Evolutionary conservation across 2,888 invertebrate species (phyloP), one percentile per base, ranked within the genome.

Genomic region (Hartigia nigra): DNA sequence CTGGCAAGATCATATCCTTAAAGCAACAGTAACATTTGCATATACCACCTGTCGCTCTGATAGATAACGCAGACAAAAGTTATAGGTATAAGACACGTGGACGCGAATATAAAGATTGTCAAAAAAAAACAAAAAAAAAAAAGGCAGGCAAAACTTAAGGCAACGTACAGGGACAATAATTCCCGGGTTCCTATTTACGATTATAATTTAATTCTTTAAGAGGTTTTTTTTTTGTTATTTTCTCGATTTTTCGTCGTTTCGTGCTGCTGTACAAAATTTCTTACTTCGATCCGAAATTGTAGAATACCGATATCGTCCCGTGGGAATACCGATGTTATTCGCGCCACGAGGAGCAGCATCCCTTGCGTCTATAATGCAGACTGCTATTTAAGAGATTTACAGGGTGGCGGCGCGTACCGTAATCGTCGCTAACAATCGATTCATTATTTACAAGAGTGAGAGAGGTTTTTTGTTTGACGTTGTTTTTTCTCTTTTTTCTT

Each of bases 391-490:
- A 76, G 78, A 79, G 76, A 79, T 76, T 79, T 76, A 79, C 76
- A 76, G 78, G 78, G 78, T 79, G 76, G 76, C 78, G 78, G 78
- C 74, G 76, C 74, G 12, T 69, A 76, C 31, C 78, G 69, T 79
- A 79, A 79, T 79, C 78, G 78, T 76, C 76, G 69, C 76, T 79
- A 76, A 79, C 78, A 79, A 79, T 79, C 78, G 76, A 72, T 79
- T 76, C 74, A 74, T 79, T 79, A 79, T 79, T 79, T 76, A 76
- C 31, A 79, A 74, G 76, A 72, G 78, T 12, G 76, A 70, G 69
- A 35, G 39, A 79, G 76, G 74, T 4, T 55, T 23, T 55, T 23
- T 14, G n/a, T n/a, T n/a, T n/a, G n/a, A 5, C 70, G 1, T 11
- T 0, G n/a, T 12, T 31, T 31, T 14, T 32, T 14, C 12, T 14